These are phyloP conservation scores for Barypeithes pellucidus DNA, from an alignment of 2,888 invertebrate genomes.

Conservation along the genomic window DNA sequence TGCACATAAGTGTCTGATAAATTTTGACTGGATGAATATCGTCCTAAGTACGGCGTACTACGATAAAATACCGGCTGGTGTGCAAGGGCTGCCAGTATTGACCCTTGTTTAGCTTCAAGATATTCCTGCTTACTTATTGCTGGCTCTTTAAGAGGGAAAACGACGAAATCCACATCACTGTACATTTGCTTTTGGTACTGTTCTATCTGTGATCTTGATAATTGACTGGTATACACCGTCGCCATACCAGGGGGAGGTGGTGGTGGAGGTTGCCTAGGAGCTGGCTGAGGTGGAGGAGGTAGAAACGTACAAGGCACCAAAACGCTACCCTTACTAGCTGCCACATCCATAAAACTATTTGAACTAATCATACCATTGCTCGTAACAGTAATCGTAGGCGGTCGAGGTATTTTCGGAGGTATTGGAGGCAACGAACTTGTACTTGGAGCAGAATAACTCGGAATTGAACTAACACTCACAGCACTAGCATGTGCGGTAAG, in stretches of 20 bases:
- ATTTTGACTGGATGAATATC: slow-evolving; percentile 87
- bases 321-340: slow-evolving; percentile 73
- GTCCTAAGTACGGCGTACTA: slow-evolving; percentile 86
- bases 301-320: slow-evolving; percentile 72
- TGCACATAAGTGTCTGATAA: slow-evolving; percentile 84
- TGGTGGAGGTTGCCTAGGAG: slow-evolving; percentile 72
- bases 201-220: slow-evolving; percentile 85
- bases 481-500: slow-evolving; percentile 84
- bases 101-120: slow-evolving; percentile 89
- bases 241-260: slow-evolving; percentile 81
- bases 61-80: slow-evolving; percentile 84
- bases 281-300: slow-evolving; percentile 74
- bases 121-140: slow-evolving; percentile 93
- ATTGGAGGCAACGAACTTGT: slow-evolving; percentile 70
- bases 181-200: slow-evolving; percentile 92
- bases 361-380: slow-evolving; percentile 73
- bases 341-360: slow-evolving; percentile 78
- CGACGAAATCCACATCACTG: slow-evolving; percentile 93
- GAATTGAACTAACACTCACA: slow-evolving; percentile 77
- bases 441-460: slow-evolving; percentile 72
- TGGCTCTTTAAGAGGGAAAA: slow-evolving; percentile 92
- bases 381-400: slow-evolving; percentile 68
- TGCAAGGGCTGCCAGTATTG: slow-evolving; percentile 78
- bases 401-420: slow-evolving; percentile 71
- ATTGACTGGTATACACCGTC: slow-evolving; percentile 80